Conservation (phyloP, 2,113 vertebrate species). For the Herpetotheres cachinnans region DNA sequence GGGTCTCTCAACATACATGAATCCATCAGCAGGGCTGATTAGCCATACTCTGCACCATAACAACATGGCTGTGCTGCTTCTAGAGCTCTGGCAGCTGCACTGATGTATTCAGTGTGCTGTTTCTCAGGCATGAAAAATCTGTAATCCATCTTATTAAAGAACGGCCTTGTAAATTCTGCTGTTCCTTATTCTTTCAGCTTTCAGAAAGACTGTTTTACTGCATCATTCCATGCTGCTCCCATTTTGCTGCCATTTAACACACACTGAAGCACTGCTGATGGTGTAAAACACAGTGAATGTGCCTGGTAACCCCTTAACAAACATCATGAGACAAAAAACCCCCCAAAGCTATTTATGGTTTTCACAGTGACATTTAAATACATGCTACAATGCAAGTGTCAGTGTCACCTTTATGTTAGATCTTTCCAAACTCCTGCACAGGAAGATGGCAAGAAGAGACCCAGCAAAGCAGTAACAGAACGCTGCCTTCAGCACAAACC, state of each 20-base stretch:
- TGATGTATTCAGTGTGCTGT: background rate
- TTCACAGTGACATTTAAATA: background rate
- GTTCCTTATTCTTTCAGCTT: background rate
- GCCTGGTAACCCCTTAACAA: background rate
- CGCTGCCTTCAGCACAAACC: background rate
- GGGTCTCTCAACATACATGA: background rate
- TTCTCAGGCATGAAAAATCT: background rate
- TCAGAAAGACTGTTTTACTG: background rate
- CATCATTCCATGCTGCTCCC: background rate
- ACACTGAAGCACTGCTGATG: background rate
- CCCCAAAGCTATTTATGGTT: background rate
- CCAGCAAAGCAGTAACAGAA: background rate
- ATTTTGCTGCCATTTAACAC: background rate
- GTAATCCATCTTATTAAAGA: background rate
- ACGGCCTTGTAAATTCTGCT: background rate
- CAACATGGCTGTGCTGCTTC: background rate
- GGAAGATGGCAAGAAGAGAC: background rate
- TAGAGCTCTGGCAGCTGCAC: background rate
- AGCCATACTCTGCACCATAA: background rate
- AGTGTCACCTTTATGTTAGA: fast-evolving
- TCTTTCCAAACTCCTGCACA: background rate
- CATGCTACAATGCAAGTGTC: background rate
- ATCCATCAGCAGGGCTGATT: background rate
- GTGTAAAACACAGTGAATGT: background rate
- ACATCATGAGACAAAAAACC: background rate